Percentiles rank a stretch among this genome's conserved stretches.
These are phyloP conservation scores for Lophotriccus pileatus DNA, from an alignment of 2,797 vertebrate species.

Conservation along the genomic window DNA sequence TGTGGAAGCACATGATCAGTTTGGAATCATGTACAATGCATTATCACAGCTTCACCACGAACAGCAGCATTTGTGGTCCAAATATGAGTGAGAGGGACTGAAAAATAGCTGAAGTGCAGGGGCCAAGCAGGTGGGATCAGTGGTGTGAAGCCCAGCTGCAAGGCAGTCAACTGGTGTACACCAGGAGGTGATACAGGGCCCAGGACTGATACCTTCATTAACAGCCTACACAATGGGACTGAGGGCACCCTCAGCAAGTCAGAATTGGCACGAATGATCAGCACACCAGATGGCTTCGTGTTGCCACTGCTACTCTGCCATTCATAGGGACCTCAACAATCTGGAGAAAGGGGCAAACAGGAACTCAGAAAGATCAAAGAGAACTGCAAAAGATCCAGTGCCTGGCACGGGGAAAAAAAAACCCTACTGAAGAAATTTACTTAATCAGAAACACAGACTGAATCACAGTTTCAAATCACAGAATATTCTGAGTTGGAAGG, in stretches of 20 bases:
- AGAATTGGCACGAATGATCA: background rate
- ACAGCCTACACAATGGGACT: background rate
- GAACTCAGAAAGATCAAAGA: background rate
- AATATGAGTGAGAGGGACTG: background rate
- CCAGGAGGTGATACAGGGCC: too few relatives aligned
- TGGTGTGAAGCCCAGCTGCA: background rate
- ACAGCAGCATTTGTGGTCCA: background rate
- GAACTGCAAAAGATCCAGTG: background rate
- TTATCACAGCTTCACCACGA: background rate
- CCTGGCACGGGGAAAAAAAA: background rate
- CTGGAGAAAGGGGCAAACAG: background rate
- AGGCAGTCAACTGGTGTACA: background rate
- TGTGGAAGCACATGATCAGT: background rate
- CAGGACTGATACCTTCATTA: background rate
- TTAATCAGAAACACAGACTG: background rate
- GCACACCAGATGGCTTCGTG: background rate
- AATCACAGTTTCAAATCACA: background rate
- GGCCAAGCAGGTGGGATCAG: background rate
- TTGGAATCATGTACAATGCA: background rate
- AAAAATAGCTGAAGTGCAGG: background rate
- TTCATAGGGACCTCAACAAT: background rate
- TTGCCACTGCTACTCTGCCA: background rate
- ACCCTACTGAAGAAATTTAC: background rate
- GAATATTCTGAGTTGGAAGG: background rate
- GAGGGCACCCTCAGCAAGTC: background rate